Percentiles rank a stretch among this genome's conserved stretches.
phyloP scores from a whole-genome alignment of 2,113 vertebrate species.

The Pomatostomus ruficeps region DNA sequence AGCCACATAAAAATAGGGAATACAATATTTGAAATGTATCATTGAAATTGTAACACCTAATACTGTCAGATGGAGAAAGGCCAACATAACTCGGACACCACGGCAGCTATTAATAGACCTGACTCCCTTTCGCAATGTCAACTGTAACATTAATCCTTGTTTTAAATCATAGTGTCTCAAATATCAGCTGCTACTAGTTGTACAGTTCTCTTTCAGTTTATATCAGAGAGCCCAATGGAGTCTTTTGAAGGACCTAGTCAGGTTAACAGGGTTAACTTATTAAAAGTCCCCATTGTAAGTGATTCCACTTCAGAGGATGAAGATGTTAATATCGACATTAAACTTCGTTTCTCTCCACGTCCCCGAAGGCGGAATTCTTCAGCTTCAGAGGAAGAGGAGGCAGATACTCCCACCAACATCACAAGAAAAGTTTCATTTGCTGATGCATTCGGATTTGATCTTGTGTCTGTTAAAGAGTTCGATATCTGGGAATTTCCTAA shows the following conservation, averaged over 20 bases:
- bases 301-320: constrained; percentile 71
- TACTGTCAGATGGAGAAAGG: constrained; percentile 68
- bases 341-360: constrained; percentile 69
- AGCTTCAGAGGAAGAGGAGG: constrained; percentile 79
- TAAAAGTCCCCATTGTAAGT: constrained; percentile 73
- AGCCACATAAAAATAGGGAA: constrained; percentile 3
- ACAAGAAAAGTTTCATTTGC: constrained; percentile 94
- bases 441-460: constrained; percentile 89
- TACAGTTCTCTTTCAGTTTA: constrained; percentile 75
- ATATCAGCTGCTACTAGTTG: constrained; percentile 77
- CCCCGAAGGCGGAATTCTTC: constrained; percentile 72
- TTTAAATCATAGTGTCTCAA: constrained; percentile 82
- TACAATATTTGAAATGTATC: constrained; percentile 31
- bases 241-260: constrained; percentile 70
- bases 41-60: background rate
- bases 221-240: constrained; percentile 86
- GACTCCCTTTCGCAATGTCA: constrained; percentile 84
- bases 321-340: constrained; percentile 65
- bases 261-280: constrained; percentile 63
- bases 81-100: constrained; percentile 81
- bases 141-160: constrained; percentile 89
- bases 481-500: constrained; percentile 73
- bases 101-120: constrained; percentile 87
- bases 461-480: constrained; percentile 95
- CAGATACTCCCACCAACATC: constrained; percentile 60